A percentile compares a stretch with the other conserved stretches of the same genome.
These are phyloP conservation scores for Gonatopus flavifemur DNA, from an alignment of 1,140 invertebrate genomes.

Conservation along the genomic window DNA sequence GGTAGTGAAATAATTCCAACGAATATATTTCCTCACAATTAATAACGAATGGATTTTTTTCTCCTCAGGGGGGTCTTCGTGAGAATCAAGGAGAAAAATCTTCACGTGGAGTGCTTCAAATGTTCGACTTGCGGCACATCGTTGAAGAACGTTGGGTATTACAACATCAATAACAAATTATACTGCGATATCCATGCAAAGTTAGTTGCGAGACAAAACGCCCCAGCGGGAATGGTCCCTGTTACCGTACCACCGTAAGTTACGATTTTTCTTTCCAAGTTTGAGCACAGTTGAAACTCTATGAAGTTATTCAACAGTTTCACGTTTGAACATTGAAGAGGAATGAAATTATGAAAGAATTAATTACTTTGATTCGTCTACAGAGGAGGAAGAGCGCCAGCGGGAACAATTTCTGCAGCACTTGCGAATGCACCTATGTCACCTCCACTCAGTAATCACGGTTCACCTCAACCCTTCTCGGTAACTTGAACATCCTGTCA, in stretches of 20 bases:
- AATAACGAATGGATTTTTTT: background rate
- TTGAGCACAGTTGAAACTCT: too few species aligned
- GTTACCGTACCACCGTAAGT: constrained; percentile 81
- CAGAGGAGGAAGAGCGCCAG: constrained; percentile 66
- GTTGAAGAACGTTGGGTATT: constrained; percentile 94
- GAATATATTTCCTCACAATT: background rate
- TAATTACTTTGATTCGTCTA: constrained; percentile 23
- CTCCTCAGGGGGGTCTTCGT: constrained; percentile 86
- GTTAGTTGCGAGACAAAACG: constrained; percentile 80
- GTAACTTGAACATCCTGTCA: too few species aligned
- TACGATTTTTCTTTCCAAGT: background rate
- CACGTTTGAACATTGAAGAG: background rate
- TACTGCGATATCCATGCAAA: constrained; percentile 96
- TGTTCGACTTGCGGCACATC: constrained; percentile 93
- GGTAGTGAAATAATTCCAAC: too few species aligned
- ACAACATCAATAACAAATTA: constrained; percentile 93
- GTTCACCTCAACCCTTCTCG: constrained; percentile 49
- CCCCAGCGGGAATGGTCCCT: constrained; percentile 73
- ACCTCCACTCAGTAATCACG: constrained; percentile 53
- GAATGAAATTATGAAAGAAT: background rate
- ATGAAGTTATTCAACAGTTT: background rate
- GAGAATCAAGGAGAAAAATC: constrained; percentile 92
- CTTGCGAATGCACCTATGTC: constrained; percentile 62
- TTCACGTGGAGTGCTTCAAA: constrained; percentile 97
- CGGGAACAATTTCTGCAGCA: constrained; percentile 67